Conservation (phyloP, 2,888 invertebrate genomes). For the Drosophila formosana region DNA sequence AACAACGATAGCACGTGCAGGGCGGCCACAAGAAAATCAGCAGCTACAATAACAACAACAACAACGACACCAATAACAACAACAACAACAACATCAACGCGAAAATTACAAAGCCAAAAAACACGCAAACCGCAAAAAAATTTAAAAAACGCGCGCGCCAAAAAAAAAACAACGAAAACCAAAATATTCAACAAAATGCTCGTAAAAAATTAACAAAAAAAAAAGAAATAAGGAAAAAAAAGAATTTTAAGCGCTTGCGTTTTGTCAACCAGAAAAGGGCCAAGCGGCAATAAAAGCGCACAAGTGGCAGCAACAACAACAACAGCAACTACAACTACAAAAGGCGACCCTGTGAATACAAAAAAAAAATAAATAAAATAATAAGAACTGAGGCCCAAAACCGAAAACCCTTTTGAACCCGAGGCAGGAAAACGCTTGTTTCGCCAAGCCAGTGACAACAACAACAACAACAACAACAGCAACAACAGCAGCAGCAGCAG, state of each 20-base stretch:
- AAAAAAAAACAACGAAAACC: conserved; percentile 30
- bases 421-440: conserved; percentile 80
- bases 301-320: conserved; percentile 70
- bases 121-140: conserved; percentile 52
- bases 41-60: conserved; percentile 27
- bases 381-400: conserved; percentile 37
- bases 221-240: conserved; percentile 14
- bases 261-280: conserved; percentile 76
- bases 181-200: conserved; percentile 45
- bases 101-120: conserved; percentile 47
- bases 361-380: conserved; percentile 29
- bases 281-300: conserved; percentile 71
- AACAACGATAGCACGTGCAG: conserved; percentile 57
- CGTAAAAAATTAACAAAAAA: conserved; percentile 51
- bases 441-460: conserved; percentile 62
- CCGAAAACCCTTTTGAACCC: conserved; percentile 53
- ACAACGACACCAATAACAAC: conserved; percentile 31
- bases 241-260: conserved; percentile 65
- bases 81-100: conserved; percentile 29
- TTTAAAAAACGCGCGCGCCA: conserved; percentile 43
- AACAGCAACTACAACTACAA: conserved; percentile 32
- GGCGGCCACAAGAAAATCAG: conserved; percentile 46
- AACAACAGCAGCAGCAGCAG: conserved; percentile 20
- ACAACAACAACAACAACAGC: conserved; percentile 39
- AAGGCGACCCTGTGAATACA: conserved; percentile 36